These are phyloP conservation scores for Carposina sasakii DNA, from an alignment of 1,140 invertebrate species.

Conservation along the genomic window DNA sequence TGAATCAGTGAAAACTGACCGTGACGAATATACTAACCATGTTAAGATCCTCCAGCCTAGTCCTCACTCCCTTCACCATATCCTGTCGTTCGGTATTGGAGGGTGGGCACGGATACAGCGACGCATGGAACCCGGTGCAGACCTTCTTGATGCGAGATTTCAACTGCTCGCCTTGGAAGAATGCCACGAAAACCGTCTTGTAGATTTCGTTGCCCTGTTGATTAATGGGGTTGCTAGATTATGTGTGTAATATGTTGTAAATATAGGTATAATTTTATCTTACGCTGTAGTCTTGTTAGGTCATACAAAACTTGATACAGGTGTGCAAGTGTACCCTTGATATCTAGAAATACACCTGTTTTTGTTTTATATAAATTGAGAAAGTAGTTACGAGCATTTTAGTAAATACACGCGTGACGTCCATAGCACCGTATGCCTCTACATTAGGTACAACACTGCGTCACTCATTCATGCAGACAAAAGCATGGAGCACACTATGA, in stretches of 20 bases:
- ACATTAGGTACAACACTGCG: too few species aligned
- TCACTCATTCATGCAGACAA: too few species aligned
- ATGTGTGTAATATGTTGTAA: neutral
- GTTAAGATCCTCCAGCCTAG: constrained; percentile 95
- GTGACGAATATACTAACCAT: constrained; percentile 79
- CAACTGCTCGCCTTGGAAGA: constrained; percentile 99
- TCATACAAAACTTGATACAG: too few species aligned
- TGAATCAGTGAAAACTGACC: neutral
- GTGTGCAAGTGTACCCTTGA: too few species aligned
- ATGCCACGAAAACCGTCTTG: constrained; percentile 99
- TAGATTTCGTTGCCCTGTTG: constrained; percentile 90
- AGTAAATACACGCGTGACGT: too few species aligned
- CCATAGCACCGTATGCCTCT: too few species aligned
- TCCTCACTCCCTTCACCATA: constrained; percentile 95
- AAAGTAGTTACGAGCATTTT: too few species aligned
- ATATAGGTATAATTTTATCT: too few species aligned
- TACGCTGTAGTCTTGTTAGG: too few species aligned
- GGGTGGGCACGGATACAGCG: constrained; percentile 96
- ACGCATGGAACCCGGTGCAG: constrained; percentile 97
- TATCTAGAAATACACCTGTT: too few species aligned
- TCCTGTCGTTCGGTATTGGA: constrained; percentile 91
- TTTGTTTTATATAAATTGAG: too few species aligned
- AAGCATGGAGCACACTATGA: too few species aligned
- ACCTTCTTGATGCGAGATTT: constrained; percentile 98
- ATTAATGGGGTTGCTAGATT: neutral